phyloP scores from a whole-genome alignment of 35 echinoderm and acorn worm species.

The Patiria miniata region DNA sequence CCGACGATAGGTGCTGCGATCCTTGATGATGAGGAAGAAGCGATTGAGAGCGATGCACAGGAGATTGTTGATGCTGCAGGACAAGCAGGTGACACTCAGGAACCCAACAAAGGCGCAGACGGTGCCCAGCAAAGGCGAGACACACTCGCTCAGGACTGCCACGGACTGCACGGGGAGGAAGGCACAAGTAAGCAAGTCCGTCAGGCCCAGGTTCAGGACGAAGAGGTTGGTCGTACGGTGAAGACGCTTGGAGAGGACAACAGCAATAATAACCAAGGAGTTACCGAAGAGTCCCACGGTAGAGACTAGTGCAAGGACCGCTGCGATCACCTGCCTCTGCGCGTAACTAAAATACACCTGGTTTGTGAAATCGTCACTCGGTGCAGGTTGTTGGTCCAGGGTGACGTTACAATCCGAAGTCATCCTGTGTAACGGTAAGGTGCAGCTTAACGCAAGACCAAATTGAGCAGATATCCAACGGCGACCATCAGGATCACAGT shows the following conservation, averaged over 20 bases:
- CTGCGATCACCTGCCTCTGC: neutral
- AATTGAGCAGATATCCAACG: no score
- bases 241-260: constrained; percentile 29
- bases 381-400: no score
- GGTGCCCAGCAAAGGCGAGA: neutral
- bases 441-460: no score
- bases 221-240: constrained; percentile 33
- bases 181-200: constrained; percentile 40
- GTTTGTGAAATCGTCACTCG: no score
- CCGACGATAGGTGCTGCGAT: neutral
- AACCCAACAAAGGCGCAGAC: neutral
- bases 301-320: neutral
- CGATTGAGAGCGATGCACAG: constrained; percentile 30
- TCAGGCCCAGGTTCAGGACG: constrained; percentile 37
- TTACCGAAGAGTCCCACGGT: constrained; percentile 41
- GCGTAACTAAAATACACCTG: neutral
- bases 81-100: neutral
- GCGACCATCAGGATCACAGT: no score
- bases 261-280: constrained; percentile 33
- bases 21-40: constrained; percentile 32
- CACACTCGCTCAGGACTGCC: neutral
- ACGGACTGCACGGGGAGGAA: neutral
- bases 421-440: no score
- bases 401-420: no score
- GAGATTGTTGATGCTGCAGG: constrained; percentile 17